Base-by-base conservation (phyloP, 2,888 invertebrate species). In the Tiphia femorata region DNA sequence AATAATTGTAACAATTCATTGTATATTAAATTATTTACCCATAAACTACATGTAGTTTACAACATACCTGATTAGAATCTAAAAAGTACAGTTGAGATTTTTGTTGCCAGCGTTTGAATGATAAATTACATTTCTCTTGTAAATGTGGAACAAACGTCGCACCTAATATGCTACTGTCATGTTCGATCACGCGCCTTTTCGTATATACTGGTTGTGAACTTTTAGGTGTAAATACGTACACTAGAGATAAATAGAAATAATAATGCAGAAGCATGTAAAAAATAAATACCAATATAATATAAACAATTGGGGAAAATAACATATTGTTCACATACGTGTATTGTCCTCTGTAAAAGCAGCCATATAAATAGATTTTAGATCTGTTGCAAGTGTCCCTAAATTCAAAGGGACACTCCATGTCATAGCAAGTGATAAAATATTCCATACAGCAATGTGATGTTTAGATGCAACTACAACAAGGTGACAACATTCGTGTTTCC, bases 401-500 rank as follows among this genome's bases (percentile, higher is more conserved):
- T 83, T 78, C 8, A 89, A 59, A 10, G 86, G 82, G 2, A 92
- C 91, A 42, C 85, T 86, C 93, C 94, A 94, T 20, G 86, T 85
- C 46, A 93, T 84, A 17, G 88, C 86, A n/a, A 92, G 83, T 0
- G 90, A 90, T 46, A 92, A 80, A 12, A 92, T 82, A 84, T 92
- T 91, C 93, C 93, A 93, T 1, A 91, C 90, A 2, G 87, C 87
- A 6, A 93, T 69, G 57, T 88, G 87, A 8, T 85, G 80, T 2
- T 85, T 78, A n/a, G 89, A 89, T 33, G 85, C 85, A 23, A 85
- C 81, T n/a, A 90, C 86, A 40, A 89, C 72, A 19, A 90, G 80
- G 74, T 90, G 89, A 62, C 87, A 86, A 49, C 86, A 85, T 49
- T 86, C 84, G 40, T 85, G 83, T 49, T 82, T 84, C 3, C 90